phyloP scores from a whole-genome alignment of 2,888 invertebrate genomes.

The Alloscopus bannaensis region DNA sequence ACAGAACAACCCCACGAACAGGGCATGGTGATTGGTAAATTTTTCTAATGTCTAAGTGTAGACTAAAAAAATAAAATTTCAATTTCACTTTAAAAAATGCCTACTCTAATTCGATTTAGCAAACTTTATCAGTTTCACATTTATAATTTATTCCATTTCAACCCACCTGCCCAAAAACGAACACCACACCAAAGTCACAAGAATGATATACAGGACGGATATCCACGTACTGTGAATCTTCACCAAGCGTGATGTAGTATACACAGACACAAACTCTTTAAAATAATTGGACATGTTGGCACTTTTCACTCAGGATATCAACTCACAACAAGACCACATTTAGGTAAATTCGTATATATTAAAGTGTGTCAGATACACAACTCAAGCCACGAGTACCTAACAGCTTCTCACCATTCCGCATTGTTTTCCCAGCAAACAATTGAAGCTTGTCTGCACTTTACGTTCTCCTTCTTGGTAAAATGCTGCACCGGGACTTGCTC shows the following conservation, averaged over 20 bases:
- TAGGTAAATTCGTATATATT: too few relatives aligned
- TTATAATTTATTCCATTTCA: background rate
- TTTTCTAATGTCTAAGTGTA: conserved; percentile 49
- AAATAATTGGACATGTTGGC: conserved; percentile 10
- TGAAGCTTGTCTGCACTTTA: too few relatives aligned
- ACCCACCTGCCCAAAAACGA: conserved; percentile 18
- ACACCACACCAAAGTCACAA: conserved; percentile 21
- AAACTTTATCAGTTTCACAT: background rate
- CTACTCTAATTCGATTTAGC: background rate
- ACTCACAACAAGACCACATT: too few relatives aligned
- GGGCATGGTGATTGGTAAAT: conserved; percentile 56
- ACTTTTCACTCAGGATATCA: too few relatives aligned
- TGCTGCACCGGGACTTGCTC: too few relatives aligned
- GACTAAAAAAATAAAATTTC: conserved; percentile 14
- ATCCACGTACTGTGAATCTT: conserved; percentile 1
- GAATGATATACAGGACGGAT: background rate
- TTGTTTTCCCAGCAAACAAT: too few relatives aligned
- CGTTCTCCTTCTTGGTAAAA: too few relatives aligned
- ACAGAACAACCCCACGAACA: conserved; percentile 74
- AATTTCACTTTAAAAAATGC: background rate
- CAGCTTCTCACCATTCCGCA: background rate
- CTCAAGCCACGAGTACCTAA: too few relatives aligned
- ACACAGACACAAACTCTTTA: conserved; percentile 14
- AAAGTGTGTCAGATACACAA: too few relatives aligned
- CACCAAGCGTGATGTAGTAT: conserved; percentile 11